phyloP scores from a whole-genome alignment of 2,797 vertebrate genomes.

The Diglossa cyanea region DNA sequence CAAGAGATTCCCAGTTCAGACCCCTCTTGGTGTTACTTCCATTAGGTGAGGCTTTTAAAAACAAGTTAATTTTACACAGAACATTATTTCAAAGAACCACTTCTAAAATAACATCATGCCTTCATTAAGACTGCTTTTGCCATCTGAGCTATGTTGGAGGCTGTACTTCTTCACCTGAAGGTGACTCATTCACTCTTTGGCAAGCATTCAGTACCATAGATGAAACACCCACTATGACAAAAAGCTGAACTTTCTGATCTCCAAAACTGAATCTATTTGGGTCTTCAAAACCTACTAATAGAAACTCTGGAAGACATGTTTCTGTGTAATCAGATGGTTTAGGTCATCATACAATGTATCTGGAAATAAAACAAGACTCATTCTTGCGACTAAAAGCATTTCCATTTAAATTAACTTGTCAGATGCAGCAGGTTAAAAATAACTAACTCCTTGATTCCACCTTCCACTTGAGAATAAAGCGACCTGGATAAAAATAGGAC shows the following conservation, averaged over 20 bases:
- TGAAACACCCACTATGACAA: not conserved
- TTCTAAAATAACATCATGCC: not conserved
- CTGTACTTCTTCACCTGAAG: not conserved
- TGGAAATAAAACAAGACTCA: constrained; percentile 69
- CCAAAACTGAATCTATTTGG: not conserved
- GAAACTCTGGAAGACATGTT: not conserved
- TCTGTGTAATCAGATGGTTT: constrained; percentile 5
- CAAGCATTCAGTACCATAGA: not conserved
- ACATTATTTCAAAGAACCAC: not conserved
- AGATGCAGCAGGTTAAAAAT: constrained; percentile 61
- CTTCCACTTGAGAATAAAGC: constrained; percentile 50
- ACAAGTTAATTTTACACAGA: not conserved
- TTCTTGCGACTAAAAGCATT: constrained; percentile 14
- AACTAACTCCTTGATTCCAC: constrained; percentile 53
- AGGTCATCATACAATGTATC: constrained; percentile 15
- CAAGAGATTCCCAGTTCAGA: not conserved
- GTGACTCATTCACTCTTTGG: not conserved
- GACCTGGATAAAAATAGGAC: constrained; percentile 51
- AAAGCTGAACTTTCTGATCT: constrained; percentile 45
- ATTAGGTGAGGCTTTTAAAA: not conserved
- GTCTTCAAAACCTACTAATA: constrained; percentile 20
- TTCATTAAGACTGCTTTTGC: not conserved
- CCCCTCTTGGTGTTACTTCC: not conserved
- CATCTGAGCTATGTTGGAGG: not conserved
- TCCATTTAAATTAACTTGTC: constrained; percentile 63